Evolutionary conservation across 2,888 invertebrate genomes (phyloP).

Genomic region (Axea sp.): DNA sequence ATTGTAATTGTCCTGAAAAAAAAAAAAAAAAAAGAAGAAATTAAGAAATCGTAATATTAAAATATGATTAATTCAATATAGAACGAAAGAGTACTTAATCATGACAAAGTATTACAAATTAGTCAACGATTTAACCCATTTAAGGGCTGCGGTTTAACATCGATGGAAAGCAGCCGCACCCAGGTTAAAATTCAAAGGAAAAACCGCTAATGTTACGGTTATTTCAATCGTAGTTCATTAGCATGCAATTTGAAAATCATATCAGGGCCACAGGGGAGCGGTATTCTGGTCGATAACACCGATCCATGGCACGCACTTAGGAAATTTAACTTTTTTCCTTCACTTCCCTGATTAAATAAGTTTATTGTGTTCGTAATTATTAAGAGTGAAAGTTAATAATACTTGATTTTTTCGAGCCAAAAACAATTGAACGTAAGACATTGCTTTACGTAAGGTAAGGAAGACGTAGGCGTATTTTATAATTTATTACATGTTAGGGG

Average conservation of each 20-base stretch:
- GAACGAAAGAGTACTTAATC: constrained; percentile 37
- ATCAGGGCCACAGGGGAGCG: constrained; percentile 69
- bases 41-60: constrained; percentile 2
- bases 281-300: constrained; percentile 60
- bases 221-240: constrained; percentile 73
- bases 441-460: no score
- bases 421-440: no score
- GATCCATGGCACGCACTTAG: constrained; percentile 45
- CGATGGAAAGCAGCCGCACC: constrained; percentile 71
- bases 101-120: constrained; percentile 19
- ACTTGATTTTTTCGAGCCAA: no score
- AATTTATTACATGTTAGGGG: no score
- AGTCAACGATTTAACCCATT: constrained; percentile 15
- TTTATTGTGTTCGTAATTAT: constrained; percentile 19
- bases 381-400: constrained; percentile 55
- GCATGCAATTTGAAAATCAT: constrained; percentile 74
- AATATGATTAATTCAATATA: constrained; percentile 1
- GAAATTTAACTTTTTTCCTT: constrained; percentile 48
- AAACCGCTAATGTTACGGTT: constrained; percentile 48
- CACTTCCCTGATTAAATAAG: constrained; percentile 58
- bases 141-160: constrained; percentile 29
- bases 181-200: constrained; percentile 63
- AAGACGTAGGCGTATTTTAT: no score
- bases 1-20: no score
- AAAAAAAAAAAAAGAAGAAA: no score